Base-by-base conservation (phyloP, 2,797 vertebrate species). In the Pelochelys cantorii region DNA sequence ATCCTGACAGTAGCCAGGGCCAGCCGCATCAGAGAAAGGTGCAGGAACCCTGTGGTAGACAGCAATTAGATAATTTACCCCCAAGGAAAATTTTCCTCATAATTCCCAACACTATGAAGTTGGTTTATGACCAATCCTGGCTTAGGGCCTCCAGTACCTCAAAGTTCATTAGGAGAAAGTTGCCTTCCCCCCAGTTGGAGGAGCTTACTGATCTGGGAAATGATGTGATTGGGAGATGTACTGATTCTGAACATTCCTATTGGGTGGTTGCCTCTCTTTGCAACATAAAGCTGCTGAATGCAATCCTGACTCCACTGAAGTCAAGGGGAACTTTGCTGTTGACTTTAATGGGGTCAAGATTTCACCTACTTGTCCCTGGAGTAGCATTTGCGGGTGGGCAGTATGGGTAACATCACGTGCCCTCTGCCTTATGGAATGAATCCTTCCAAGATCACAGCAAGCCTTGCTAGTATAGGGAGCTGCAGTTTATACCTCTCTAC, bases 391-490 rank as follows among this genome's bases (percentile, higher is more conserved):
- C 79, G 55, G 83, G 84, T 93, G 88, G 81, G 55, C 25, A 17
- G 89, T 86, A 83, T 3, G 37, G 77, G 56, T 85, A 83, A 81
- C 20, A 74, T 0, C 6, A 59, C 62, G 93, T 93, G 75, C 22
- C 29, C 68, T 93, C 90, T 84, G 71, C 31, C 11, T 42, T 6
- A 52, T 5, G 20, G 8, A 94, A 79, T 62, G 83, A 80, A 80
- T 90, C 90, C 74, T 86, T 29, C 9, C 83, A 83, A 92, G 93
- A 91, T 20, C 65, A 65, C 1, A 89, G 59, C 13, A 84, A 83
- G 5, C 27, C 14, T 37, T 89, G 37, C 7, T 48, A 23, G 37
- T 27, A 23, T 7, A 22, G n/a, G n/a, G 6, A 34, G n/a, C 31
- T 68, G 29, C 7, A 48, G 71, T 48, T 68, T 75, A 48, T 7